Percentiles rank a stretch among this genome's conserved stretches.
Conservation (phyloP, 2,113 vertebrate species). For the Sorex araneus region DNA sequence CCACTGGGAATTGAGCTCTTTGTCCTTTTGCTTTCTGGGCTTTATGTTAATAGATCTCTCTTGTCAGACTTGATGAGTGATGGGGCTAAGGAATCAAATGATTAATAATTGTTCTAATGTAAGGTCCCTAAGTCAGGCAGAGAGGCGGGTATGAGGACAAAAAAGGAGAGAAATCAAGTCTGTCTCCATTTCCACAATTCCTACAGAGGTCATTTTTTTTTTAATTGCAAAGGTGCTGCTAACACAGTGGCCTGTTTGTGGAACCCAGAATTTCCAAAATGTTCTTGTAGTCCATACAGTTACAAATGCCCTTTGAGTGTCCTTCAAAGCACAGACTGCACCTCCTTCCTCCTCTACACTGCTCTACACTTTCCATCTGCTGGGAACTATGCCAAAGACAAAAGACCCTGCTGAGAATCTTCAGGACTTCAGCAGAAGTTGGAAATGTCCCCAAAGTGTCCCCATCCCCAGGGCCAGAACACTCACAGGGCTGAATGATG, state of each 20-base stretch:
- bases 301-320: not conserved
- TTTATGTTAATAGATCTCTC: constrained; percentile 65
- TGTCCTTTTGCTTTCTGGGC: constrained; percentile 56
- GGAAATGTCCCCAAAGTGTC: not conserved
- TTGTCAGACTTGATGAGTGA: constrained; percentile 71
- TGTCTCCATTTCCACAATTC: constrained; percentile 4
- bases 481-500: constrained; percentile 79
- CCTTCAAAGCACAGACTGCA: not conserved
- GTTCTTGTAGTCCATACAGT: not conserved
- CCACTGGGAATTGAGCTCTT: constrained; percentile 23
- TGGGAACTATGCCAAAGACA: not conserved
- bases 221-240: not conserved
- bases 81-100: constrained; percentile 59
- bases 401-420: not conserved
- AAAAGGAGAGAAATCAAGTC: constrained; percentile 21
- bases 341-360: not conserved
- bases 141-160: constrained; percentile 26
- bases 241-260: not conserved
- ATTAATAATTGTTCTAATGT: constrained; percentile 63
- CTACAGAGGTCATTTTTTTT: constrained; percentile 1
- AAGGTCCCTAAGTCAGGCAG: constrained; percentile 47
- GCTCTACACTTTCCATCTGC: not conserved
- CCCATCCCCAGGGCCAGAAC: not conserved
- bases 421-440: not conserved
- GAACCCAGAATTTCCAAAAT: not conserved